Percentiles rank a stretch among this genome's conserved stretches.
Evolutionary conservation across 2,888 invertebrate species (phyloP).

Genomic region (Agelastica alni): DNA sequence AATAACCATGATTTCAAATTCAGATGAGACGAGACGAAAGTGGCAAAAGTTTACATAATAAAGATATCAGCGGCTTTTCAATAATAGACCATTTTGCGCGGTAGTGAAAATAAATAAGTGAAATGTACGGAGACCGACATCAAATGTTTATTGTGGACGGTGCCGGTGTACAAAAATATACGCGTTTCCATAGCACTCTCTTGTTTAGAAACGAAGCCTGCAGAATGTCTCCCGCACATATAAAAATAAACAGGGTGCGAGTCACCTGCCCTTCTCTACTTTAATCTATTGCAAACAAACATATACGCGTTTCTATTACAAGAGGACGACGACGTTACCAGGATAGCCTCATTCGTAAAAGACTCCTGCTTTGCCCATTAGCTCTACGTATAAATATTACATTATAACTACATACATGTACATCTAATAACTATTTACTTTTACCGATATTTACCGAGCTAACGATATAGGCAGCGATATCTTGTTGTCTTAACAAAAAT

Average conservation of each 20-base stretch:
- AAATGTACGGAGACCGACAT: slow-evolving; percentile 45
- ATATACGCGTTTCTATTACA: slow-evolving; percentile 43
- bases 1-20: slow-evolving; percentile 14
- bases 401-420: slow-evolving; percentile 18
- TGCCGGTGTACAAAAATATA: slow-evolving; percentile 53
- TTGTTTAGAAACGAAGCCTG: slow-evolving; percentile 53
- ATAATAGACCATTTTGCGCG: slow-evolving; percentile 32
- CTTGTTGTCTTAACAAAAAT: slow-evolving; percentile 40
- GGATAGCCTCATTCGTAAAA: slow-evolving; percentile 43
- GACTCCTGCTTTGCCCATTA: slow-evolving; percentile 34
- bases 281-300: slow-evolving; percentile 50
- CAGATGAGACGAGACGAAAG: slow-evolving; percentile 18
- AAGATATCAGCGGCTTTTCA: slow-evolving; percentile 31
- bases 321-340: slow-evolving; percentile 40
- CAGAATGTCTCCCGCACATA: slow-evolving; percentile 52
- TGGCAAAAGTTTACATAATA: slow-evolving; percentile 31
- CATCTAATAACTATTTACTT: slow-evolving; percentile 40
- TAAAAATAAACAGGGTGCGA: slow-evolving; percentile 54
- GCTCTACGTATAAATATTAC: slow-evolving; percentile 36
- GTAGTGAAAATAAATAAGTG: slow-evolving; percentile 40
- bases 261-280: slow-evolving; percentile 49
- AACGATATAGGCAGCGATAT: slow-evolving; percentile 37
- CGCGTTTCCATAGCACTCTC: slow-evolving; percentile 49
- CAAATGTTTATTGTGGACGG: slow-evolving; percentile 49
- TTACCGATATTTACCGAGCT: slow-evolving; percentile 35